A percentile compares a stretch with the other conserved stretches of the same genome.
phyloP scores from a whole-genome alignment of 2,113 vertebrate genomes.

The Anarrhichthys ocellatus region DNA sequence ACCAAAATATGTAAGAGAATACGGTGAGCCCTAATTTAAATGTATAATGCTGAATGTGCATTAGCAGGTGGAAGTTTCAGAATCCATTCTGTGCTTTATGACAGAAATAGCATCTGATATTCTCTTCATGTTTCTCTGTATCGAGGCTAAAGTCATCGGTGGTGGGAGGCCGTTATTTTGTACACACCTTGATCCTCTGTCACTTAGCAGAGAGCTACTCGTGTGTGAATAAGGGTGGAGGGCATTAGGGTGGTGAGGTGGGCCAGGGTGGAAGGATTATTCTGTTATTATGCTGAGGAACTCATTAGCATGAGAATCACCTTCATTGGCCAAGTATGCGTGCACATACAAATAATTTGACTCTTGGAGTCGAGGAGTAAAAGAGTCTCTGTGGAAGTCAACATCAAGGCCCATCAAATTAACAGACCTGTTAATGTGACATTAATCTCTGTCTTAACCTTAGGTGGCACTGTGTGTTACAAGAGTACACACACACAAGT shows the following conservation, averaged over 20 bases:
- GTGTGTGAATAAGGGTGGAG: background rate
- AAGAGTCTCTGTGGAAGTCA: slow-evolving; percentile 6
- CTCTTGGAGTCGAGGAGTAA: background rate
- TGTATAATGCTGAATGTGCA: slow-evolving; percentile 3
- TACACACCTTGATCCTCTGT: background rate
- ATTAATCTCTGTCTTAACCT: slow-evolving; percentile 1
- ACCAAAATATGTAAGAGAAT: background rate
- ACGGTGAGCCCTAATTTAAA: background rate
- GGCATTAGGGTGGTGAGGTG: background rate
- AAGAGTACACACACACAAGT: background rate
- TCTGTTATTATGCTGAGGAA: slow-evolving; percentile 28
- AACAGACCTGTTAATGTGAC: slow-evolving; percentile 9
- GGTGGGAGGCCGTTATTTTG: slow-evolving; percentile 1
- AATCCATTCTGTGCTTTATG: background rate
- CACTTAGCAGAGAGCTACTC: background rate
- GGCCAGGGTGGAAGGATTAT: background rate
- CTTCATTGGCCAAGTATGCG: background rate
- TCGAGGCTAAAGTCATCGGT: background rate
- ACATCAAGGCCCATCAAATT: background rate
- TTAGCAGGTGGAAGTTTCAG: background rate
- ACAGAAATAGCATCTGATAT: background rate
- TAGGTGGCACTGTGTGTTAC: background rate
- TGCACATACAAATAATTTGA: background rate
- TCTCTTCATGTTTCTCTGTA: background rate
- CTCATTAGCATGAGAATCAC: background rate